Evolutionary conservation across 2,797 vertebrate genomes (phyloP).

Genomic region (Gephyroberyx darwinii): DNA sequence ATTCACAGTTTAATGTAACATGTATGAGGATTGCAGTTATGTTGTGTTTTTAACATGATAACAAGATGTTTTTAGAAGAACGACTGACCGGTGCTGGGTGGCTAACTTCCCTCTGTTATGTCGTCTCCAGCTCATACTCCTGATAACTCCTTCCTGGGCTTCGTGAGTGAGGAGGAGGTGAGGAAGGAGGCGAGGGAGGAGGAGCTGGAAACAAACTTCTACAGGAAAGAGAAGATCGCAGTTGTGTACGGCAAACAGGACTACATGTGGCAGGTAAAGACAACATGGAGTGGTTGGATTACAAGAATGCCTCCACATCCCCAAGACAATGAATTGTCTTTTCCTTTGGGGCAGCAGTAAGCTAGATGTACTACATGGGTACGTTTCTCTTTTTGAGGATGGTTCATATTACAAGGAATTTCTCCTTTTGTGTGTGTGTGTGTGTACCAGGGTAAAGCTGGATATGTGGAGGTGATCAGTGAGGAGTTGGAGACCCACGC

Average conservation of each 20-base stretch:
- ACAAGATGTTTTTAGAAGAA: too few species aligned
- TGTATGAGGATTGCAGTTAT: too few species aligned
- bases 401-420: too few species aligned
- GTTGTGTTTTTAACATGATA: too few species aligned
- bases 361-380: too few species aligned
- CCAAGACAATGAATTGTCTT: not conserved
- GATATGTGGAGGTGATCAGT: constrained; percentile 73
- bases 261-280: constrained; percentile 80
- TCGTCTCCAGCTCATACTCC: constrained; percentile 75
- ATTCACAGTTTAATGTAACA: too few species aligned
- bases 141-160: constrained; percentile 83
- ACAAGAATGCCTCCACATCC: too few species aligned
- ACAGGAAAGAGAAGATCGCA: constrained; percentile 71
- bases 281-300: not conserved
- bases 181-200: constrained; percentile 43
- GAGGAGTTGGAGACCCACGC: constrained; percentile 75
- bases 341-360: not conserved
- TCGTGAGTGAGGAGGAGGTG: constrained; percentile 72
- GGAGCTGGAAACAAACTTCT: constrained; percentile 29
- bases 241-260: constrained; percentile 81
- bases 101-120: constrained; percentile 2
- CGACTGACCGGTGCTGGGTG: too few species aligned
- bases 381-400: too few species aligned
- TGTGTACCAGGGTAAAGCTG: constrained; percentile 69
- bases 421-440: constrained; percentile 13